phyloP scores from a whole-genome alignment of 2,113 vertebrate genomes.

The Thomomys bottae region DNA sequence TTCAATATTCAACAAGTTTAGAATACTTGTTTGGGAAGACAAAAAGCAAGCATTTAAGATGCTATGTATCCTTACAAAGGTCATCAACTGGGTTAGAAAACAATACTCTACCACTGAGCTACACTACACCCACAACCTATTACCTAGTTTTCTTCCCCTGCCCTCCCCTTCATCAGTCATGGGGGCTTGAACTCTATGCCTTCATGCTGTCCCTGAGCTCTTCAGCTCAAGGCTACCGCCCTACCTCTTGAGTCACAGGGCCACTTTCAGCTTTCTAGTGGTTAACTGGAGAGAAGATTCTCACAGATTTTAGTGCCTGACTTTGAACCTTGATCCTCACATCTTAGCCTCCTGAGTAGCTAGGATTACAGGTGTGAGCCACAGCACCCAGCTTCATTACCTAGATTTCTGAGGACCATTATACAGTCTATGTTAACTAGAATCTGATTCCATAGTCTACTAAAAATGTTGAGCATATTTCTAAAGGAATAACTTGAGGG shows the following conservation, averaged over 20 bases:
- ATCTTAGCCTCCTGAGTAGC: no score
- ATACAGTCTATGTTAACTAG: background rate
- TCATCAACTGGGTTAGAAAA: background rate
- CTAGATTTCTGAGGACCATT: background rate
- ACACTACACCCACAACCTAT: background rate
- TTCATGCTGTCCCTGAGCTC: no score
- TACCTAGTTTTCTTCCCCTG: background rate
- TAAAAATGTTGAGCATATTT: slow-evolving; percentile 31
- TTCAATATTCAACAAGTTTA: background rate
- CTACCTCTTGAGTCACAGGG: no score
- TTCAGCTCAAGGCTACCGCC: no score
- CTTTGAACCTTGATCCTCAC: no score
- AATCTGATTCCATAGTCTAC: slow-evolving; percentile 39
- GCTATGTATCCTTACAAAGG: background rate
- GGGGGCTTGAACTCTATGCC: no score
- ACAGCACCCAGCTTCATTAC: no score
- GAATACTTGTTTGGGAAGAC: background rate
- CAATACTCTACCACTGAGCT: background rate
- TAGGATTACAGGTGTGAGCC: no score
- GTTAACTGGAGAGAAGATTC: no score
- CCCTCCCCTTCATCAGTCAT: no score
- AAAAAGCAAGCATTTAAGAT: slow-evolving; percentile 35
- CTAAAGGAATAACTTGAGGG: slow-evolving; percentile 14
- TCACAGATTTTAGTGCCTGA: no score
- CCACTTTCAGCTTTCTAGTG: no score